Evolutionary conservation across 2,888 invertebrate species (phyloP).

Genomic region (Morpho achilles): DNA sequence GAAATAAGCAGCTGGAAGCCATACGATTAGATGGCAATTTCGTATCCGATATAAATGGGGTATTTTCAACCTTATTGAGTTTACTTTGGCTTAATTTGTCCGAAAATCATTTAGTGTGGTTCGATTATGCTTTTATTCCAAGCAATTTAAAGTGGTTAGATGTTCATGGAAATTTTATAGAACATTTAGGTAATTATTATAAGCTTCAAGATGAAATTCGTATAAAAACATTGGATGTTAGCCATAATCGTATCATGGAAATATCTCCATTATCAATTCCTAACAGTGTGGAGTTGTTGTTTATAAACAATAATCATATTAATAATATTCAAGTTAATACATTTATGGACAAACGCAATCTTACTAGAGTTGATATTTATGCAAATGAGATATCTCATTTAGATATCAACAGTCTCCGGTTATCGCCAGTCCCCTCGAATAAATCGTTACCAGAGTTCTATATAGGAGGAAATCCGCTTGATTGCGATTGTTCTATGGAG

Average conservation of each 20-base stretch:
- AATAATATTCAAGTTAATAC: conserved; percentile 89
- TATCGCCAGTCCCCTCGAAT: conserved; percentile 86
- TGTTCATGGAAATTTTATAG: conserved; percentile 93
- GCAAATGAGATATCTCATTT: conserved; percentile 91
- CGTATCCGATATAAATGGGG: conserved; percentile 92
- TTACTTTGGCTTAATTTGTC: conserved; percentile 93
- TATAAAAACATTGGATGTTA: conserved; percentile 92
- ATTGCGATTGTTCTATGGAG: conserved; percentile 97
- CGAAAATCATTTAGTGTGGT: conserved; percentile 94
- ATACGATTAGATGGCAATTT: conserved; percentile 93
- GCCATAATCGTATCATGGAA: conserved; percentile 91
- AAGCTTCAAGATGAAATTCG: conserved; percentile 88
- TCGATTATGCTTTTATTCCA: conserved; percentile 95
- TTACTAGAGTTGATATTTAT: conserved; percentile 93
- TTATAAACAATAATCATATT: conserved; percentile 94
- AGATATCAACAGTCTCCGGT: conserved; percentile 89
- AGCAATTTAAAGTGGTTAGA: conserved; percentile 93
- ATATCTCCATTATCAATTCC: conserved; percentile 90
- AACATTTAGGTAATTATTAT: conserved; percentile 92
- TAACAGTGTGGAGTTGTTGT: conserved; percentile 90
- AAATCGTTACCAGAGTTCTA: conserved; percentile 92
- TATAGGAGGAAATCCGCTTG: conserved; percentile 95
- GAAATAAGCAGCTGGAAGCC: conserved; percentile 90
- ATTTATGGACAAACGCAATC: conserved; percentile 89
- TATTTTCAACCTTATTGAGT: conserved; percentile 89